Evolutionary conservation across 2,888 invertebrate genomes (phyloP).

Genomic region (Nephrotoma appendiculata): DNA sequence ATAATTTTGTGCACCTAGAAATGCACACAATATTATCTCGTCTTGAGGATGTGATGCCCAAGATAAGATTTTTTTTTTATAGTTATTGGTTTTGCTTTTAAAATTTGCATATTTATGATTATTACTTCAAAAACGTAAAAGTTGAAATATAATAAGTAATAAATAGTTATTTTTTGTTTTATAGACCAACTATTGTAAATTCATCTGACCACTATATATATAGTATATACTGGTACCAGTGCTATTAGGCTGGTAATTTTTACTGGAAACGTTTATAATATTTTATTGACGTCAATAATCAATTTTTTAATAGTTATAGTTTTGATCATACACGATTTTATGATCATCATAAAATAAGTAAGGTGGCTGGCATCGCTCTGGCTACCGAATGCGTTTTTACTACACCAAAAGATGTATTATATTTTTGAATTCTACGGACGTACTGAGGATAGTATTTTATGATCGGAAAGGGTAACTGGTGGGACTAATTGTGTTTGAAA

Average conservation of each 20-base stretch:
- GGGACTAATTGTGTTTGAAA: too few relatives aligned
- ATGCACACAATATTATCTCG: background rate
- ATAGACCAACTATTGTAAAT: background rate
- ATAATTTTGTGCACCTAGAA: background rate
- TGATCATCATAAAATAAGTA: background rate
- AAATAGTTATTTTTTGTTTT: background rate
- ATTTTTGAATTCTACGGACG: background rate
- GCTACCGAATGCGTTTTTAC: background rate
- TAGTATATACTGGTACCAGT: background rate
- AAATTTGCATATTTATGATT: background rate
- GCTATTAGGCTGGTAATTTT: background rate
- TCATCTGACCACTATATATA: background rate
- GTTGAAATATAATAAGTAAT: background rate
- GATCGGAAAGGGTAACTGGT: too few relatives aligned
- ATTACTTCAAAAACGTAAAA: background rate
- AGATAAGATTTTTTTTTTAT: background rate
- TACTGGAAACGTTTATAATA: background rate
- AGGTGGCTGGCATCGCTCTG: background rate
- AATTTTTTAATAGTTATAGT: background rate
- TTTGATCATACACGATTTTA: background rate
- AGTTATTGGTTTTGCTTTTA: background rate
- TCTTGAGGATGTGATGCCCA: background rate
- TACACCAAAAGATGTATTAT: background rate
- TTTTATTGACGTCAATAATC: background rate
- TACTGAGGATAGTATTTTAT: background rate